Evolutionary conservation across 2,797 vertebrate species (phyloP).

Genomic region (Simalia tracyae): DNA sequence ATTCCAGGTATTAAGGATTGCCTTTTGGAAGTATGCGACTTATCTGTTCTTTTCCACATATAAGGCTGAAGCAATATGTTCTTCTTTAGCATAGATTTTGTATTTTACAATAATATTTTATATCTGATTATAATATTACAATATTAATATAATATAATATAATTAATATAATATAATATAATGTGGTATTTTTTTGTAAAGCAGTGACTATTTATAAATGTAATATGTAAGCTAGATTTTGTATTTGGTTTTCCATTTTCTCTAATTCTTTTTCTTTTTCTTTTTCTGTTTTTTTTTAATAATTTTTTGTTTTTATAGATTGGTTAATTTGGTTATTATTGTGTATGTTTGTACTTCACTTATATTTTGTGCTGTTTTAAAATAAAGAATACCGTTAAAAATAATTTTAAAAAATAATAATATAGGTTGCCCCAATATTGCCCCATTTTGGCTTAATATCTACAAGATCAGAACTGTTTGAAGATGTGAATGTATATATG

Average conservation of each 20-base stretch:
- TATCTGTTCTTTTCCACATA: neutral
- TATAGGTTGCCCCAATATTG: neutral
- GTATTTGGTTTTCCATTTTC: neutral
- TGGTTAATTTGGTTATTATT: neutral
- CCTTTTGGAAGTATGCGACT: neutral
- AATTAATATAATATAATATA: no score
- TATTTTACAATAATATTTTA: neutral
- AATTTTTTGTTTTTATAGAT: neutral
- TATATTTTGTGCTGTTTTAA: neutral
- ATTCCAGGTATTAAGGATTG: neutral
- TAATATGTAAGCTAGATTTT: neutral
- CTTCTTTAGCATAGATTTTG: neutral
- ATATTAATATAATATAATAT: no score
- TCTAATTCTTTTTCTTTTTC: neutral
- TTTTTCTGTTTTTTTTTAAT: neutral
- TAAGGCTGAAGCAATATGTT: neutral
- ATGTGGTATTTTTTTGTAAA: neutral
- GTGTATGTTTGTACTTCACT: neutral
- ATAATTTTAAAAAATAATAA: neutral
- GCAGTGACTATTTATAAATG: neutral
- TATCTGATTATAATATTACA: neutral
- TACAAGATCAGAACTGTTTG: neutral
- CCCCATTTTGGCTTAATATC: neutral
- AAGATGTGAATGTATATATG: neutral
- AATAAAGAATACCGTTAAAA: neutral